Evolutionary conservation across 1,140 invertebrate genomes (phyloP).

Genomic region (Drosophila arizonae): DNA sequence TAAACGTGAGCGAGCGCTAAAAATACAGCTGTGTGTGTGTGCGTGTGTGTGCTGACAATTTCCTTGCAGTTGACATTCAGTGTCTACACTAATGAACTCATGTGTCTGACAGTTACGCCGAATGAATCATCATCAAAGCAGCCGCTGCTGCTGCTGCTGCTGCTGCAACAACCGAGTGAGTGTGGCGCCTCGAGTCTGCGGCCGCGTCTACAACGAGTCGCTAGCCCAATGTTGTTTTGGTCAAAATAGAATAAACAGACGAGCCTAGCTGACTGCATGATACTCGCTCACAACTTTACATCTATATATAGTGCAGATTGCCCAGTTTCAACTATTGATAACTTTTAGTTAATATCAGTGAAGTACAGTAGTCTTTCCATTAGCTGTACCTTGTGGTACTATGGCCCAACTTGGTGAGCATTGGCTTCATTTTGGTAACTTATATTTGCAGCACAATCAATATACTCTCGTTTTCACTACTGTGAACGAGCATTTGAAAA

Average conservation of each 20-base stretch:
- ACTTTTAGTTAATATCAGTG: no score
- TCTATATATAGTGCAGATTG: background rate
- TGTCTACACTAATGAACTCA: constrained; percentile 80
- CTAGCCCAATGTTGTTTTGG: constrained; percentile 40
- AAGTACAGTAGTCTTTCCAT: no score
- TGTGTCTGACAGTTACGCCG: constrained; percentile 74
- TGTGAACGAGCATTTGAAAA: background rate
- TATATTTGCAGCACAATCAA: no score
- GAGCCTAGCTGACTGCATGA: background rate
- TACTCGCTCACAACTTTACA: background rate
- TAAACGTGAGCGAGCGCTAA: constrained; percentile 60
- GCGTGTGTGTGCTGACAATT: constrained; percentile 54
- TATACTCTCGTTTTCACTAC: no score
- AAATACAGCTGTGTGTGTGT: constrained; percentile 38
- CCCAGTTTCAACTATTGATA: background rate
- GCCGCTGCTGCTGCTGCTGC: constrained; percentile 12
- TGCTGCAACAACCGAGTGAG: constrained; percentile 22
- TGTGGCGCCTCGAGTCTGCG: constrained; percentile 64
- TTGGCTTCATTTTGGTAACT: no score
- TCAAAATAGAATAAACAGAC: constrained; percentile 28
- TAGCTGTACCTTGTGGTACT: no score
- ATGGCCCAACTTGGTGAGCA: no score
- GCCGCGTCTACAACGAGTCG: constrained; percentile 16
- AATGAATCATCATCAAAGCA: constrained; percentile 76
- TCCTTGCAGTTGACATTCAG: constrained; percentile 80